Base-by-base conservation (phyloP, 1,140 invertebrate genomes). In the Philotrypesis tridentata region DNA sequence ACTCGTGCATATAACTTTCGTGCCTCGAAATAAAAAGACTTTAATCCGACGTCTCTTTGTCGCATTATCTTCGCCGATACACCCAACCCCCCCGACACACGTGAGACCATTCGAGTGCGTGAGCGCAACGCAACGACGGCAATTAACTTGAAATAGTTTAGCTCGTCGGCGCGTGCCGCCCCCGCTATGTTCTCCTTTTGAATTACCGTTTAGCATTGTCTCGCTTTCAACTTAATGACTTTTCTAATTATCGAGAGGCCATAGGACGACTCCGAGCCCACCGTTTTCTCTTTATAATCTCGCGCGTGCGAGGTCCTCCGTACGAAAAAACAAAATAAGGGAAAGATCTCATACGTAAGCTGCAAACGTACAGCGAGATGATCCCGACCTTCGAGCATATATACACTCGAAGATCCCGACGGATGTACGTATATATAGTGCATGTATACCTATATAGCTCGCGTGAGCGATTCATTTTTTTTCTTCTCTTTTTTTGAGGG, bases 171-270 rank as follows among this genome's bases (percentile, higher is more conserved):
- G 48, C 21, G 21, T 25, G 2, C 23, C 61, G 61, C 61, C 14
- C 17, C 31, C 29, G 67, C 31, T 37, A 9, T 37, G n/a, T n/a
- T n/a, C 31, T 31, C 40, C 17, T n/a, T 33, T 48, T 72, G 48
- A 72, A 43, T 72, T 43, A 72, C 40, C 70, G 25, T 43, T 21
- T 17, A 9, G 25, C 70, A 48, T 43, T 72, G 37, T 72, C 12
- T 23, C 70, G 21, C 37, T 72, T 48, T 72, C 40, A 43, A 48
- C 33, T 43, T 72, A 72, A 72, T 72, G 70, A 72, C 40, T 72
- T 72, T 72, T 72, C 40, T 12, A 11, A 72, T 71, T 40, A 17
- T 31, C 68, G 68, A 71, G 33, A n/a, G 14, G 60, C 21, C 21
- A 21, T 6, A 9, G 61, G n/a, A 63, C 9, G 61, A 63, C 61